These are phyloP conservation scores for Clostera curtula DNA, from an alignment of 2,888 invertebrate genomes.

Conservation along the genomic window DNA sequence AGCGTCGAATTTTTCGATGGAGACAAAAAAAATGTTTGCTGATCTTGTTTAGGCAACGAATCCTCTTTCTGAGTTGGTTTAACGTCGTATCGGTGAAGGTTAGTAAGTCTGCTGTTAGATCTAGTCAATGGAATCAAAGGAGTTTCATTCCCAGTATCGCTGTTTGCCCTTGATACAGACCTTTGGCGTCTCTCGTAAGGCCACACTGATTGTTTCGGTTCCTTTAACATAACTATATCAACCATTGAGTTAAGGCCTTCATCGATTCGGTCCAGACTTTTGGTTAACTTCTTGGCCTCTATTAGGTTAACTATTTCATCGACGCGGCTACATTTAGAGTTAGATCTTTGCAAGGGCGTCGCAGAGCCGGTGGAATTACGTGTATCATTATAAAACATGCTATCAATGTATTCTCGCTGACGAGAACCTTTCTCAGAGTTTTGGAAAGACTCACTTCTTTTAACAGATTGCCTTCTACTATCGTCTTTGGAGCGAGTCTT, in stretches of 20 bases:
- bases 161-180: slow-evolving; percentile 54
- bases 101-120: slow-evolving; percentile 39
- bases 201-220: slow-evolving; percentile 60
- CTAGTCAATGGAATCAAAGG: slow-evolving; percentile 51
- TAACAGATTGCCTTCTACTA: slow-evolving; percentile 45
- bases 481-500: slow-evolving; percentile 59
- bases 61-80: slow-evolving; percentile 43
- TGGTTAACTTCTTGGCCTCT: slow-evolving; percentile 78
- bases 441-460: slow-evolving; percentile 69
- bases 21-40: slow-evolving; percentile 54
- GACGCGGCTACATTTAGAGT: slow-evolving; percentile 55
- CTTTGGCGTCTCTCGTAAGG: slow-evolving; percentile 60
- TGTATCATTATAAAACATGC: slow-evolving; percentile 72
- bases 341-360: slow-evolving; percentile 36
- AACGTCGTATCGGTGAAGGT: slow-evolving; percentile 37
- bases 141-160: slow-evolving; percentile 53
- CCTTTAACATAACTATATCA: slow-evolving; percentile 79
- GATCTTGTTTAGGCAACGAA: slow-evolving; percentile 37
- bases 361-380: slow-evolving; percentile 44
- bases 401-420: slow-evolving; percentile 73
- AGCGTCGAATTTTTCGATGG: slow-evolving; percentile 47
- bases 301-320: slow-evolving; percentile 72
- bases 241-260: slow-evolving; percentile 82
- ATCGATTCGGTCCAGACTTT: slow-evolving; percentile 86
- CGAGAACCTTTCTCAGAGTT: slow-evolving; percentile 59